Evolutionary conservation across 2,797 vertebrate species (phyloP), one percentile per base, ranked within the genome.

Genomic region (Alouatta caraya): DNA sequence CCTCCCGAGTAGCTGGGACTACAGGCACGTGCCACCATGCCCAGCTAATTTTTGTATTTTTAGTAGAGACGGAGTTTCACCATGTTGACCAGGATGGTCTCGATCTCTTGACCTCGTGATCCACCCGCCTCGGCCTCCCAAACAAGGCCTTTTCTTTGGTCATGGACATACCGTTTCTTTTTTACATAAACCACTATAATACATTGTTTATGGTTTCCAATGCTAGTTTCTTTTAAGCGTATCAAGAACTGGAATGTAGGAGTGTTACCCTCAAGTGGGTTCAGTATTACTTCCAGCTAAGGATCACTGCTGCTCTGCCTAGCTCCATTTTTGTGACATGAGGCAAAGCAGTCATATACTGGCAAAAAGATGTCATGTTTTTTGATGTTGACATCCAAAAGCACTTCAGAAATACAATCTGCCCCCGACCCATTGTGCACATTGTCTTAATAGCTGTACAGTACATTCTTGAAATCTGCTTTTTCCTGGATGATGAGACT

Each of bases 401-500:
- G 76, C 85, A 93, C 78, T 91, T 94, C 64, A 96, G 94, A 89
- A 93, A 84, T 75, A 89, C 44, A 91, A 61, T 52, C 73, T 94
- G 55, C 22, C 64, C 42, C 73, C 92, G 72, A 96, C 14, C 44
- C 92, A 81, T 37, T 95, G 86, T 83, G 64, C 72, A 92, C 39
- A 85, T 95, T 92, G 88, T 81, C 55, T 92, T 93, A 94, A 97
- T 79, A 96, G 83, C 79, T 95, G 72, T 93, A 80, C n/a, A 46
- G 64, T 26, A 59, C 42, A 88, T 96, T 97, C 67, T 73, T 96
- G 75, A 96, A 91, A 85, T 55, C n/a, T 95, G 48, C 75, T 97
- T 95, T 96, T 78, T 89, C 85, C 73, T 91, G 90, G 95, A 82
- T 97, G 75, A 92, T 0, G 33, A 96, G 46, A 94, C 64, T 93